Percentiles rank a stretch among this genome's conserved stretches.
Evolutionary conservation across 2,113 vertebrate genomes (phyloP).

Genomic region (Rhinogobius similis): DNA sequence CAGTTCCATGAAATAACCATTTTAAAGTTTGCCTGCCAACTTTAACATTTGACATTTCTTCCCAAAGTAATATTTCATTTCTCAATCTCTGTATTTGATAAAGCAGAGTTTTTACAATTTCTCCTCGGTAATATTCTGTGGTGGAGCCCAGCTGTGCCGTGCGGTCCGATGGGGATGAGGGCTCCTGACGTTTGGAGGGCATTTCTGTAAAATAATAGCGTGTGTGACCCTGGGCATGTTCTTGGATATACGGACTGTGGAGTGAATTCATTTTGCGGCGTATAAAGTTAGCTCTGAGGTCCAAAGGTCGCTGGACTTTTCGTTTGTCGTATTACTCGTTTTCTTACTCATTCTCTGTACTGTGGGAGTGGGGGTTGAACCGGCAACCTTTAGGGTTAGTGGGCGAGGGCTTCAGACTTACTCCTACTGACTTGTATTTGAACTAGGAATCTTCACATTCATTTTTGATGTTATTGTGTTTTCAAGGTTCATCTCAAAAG

Average conservation of each 20-base stretch:
- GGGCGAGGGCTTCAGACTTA: too few relatives aligned
- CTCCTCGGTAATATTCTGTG: constrained; percentile 28
- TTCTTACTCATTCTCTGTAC: background rate
- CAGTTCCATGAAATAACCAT: background rate
- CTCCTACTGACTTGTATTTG: background rate
- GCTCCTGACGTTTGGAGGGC: constrained; percentile 22
- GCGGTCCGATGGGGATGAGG: constrained; percentile 14
- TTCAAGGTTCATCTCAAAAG: background rate
- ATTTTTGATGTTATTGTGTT: background rate
- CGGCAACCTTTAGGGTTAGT: background rate
- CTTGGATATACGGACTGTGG: constrained; percentile 36
- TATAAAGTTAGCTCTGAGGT: constrained; percentile 18
- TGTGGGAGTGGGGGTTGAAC: background rate
- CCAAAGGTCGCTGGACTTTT: constrained; percentile 22
- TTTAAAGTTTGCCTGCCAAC: background rate
- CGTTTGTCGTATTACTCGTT: background rate
- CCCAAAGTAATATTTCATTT: constrained; percentile 10
- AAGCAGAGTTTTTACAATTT: constrained; percentile 33
- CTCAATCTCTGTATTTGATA: constrained; percentile 25
- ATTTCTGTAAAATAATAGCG: constrained; percentile 25
- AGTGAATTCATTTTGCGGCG: constrained; percentile 41
- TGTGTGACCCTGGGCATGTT: constrained; percentile 35
- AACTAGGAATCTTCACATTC: background rate
- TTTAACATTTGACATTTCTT: background rate
- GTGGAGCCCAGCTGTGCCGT: constrained; percentile 50